Percentiles rank a stretch among this genome's conserved stretches.
phyloP scores from a whole-genome alignment of 2,113 vertebrate species.

The Dicerorhinus sumatrensis region DNA sequence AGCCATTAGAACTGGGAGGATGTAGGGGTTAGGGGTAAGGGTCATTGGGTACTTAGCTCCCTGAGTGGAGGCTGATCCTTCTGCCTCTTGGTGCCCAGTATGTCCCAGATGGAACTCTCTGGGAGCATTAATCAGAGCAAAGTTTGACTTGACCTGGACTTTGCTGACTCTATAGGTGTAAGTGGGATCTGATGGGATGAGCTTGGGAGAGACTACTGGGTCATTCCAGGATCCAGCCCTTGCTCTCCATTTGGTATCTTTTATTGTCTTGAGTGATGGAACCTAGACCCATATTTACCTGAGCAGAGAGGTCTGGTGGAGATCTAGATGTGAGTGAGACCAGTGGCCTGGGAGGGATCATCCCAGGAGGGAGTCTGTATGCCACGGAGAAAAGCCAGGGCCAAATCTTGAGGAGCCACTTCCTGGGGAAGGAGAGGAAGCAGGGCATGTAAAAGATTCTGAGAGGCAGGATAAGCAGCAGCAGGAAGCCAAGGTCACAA shows the following conservation, averaged over 20 bases:
- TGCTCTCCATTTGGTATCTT: conserved; percentile 4
- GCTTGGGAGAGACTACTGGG: background rate
- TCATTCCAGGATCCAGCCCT: background rate
- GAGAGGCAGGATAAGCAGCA: background rate
- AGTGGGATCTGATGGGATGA: background rate
- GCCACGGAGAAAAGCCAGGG: background rate
- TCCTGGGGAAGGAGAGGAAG: background rate
- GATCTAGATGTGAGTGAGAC: background rate
- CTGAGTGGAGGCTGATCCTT: background rate
- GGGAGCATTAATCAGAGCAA: background rate
- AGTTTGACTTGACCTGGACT: background rate
- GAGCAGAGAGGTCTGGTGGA: conserved; percentile 16
- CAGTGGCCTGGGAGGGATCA: background rate
- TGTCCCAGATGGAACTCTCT: background rate
- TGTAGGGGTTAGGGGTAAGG: background rate
- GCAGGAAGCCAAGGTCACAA: background rate
- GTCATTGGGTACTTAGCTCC: background rate
- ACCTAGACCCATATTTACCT: background rate
- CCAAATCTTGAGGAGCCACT: background rate
- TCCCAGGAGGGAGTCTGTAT: background rate
- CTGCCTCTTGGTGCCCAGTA: background rate
- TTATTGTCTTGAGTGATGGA: background rate
- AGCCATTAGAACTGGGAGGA: background rate
- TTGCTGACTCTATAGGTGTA: background rate
- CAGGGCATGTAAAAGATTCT: background rate